Percentiles rank a stretch among this genome's conserved stretches.
These are phyloP conservation scores for Hippocampus kuda DNA, from an alignment of 2,797 vertebrate genomes.

Conservation along the genomic window DNA sequence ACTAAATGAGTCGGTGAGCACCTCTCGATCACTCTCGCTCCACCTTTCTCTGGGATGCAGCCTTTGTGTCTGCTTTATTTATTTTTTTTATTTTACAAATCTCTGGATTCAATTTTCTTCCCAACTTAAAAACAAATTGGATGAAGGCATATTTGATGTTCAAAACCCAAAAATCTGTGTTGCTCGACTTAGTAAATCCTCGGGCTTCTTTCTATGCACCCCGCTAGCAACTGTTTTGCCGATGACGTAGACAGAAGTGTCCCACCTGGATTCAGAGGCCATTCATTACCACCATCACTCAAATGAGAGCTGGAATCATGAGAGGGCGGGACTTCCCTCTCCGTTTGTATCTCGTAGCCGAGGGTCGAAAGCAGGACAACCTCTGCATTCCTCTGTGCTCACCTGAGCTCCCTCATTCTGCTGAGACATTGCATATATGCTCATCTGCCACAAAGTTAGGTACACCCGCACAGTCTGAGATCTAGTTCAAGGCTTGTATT, in stretches of 20 bases:
- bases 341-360: conserved; percentile 34
- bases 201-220: conserved; percentile 7
- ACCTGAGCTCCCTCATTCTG: conserved; percentile 38
- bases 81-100: not conserved
- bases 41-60: not conserved
- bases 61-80: conserved; percentile 12
- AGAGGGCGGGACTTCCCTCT: conserved; percentile 45
- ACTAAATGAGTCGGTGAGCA: conserved; percentile 64
- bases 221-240: conserved; percentile 51
- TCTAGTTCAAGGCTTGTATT: not conserved
- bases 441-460: not conserved
- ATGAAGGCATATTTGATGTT: not conserved
- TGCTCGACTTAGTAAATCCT: not conserved
- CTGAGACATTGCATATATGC: conserved; percentile 30
- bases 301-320: conserved; percentile 50
- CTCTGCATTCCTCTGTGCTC: conserved; percentile 53
- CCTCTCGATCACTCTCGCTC: conserved; percentile 39
- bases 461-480: not conserved
- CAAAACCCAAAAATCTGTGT: not conserved
- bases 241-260: conserved; percentile 29
- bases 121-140: no score
- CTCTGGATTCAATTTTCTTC: not conserved
- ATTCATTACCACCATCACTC: conserved; percentile 56
- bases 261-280: conserved; percentile 54
- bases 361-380: conserved; percentile 43